Conservation (phyloP, 2,113 vertebrate genomes). For the Scortum barcoo region DNA sequence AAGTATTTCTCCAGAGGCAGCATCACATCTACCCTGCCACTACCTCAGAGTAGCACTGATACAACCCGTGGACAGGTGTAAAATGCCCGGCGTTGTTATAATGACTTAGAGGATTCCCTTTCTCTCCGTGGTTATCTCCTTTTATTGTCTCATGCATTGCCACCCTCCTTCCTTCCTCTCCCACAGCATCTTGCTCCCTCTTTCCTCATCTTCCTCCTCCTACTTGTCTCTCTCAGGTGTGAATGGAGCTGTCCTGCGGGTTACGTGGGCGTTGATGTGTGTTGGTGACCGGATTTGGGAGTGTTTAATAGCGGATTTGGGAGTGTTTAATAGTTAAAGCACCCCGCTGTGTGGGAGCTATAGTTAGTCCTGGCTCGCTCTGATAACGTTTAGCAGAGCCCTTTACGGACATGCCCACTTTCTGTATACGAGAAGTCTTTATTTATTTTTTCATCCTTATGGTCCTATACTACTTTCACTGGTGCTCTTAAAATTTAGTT, state of each 20-base stretch:
- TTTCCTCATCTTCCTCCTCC: slow-evolving; percentile 31
- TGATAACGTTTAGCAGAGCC: slow-evolving; percentile 8
- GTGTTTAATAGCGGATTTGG: slow-evolving; percentile 71
- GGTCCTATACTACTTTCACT: background rate
- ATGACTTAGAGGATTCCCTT: slow-evolving; percentile 49
- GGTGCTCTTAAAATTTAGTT: background rate
- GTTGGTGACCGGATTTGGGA: slow-evolving; percentile 53
- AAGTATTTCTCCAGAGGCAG: slow-evolving; percentile 52
- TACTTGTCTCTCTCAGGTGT: slow-evolving; percentile 56
- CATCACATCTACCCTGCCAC: slow-evolving; percentile 28
- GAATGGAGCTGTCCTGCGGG: slow-evolving; percentile 71
- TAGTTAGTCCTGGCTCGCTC: slow-evolving; percentile 41
- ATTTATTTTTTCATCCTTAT: slow-evolving; percentile 2
- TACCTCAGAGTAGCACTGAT: slow-evolving; percentile 44
- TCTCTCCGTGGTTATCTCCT: slow-evolving; percentile 52
- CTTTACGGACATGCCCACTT: slow-evolving; percentile 28
- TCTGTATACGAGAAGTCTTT: background rate
- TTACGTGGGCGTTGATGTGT: slow-evolving; percentile 66
- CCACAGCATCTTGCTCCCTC: background rate
- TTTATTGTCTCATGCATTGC: slow-evolving; percentile 44
- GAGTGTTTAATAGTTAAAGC: slow-evolving; percentile 73
- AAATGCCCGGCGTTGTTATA: slow-evolving; percentile 56
- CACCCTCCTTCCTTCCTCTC: background rate
- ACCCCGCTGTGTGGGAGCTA: slow-evolving; percentile 50
- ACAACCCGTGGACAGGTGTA: slow-evolving; percentile 68